Evolutionary conservation across 1,140 invertebrate species (phyloP), one percentile per base, ranked within the genome.

Genomic region (Zaprionus kolodkinae): DNA sequence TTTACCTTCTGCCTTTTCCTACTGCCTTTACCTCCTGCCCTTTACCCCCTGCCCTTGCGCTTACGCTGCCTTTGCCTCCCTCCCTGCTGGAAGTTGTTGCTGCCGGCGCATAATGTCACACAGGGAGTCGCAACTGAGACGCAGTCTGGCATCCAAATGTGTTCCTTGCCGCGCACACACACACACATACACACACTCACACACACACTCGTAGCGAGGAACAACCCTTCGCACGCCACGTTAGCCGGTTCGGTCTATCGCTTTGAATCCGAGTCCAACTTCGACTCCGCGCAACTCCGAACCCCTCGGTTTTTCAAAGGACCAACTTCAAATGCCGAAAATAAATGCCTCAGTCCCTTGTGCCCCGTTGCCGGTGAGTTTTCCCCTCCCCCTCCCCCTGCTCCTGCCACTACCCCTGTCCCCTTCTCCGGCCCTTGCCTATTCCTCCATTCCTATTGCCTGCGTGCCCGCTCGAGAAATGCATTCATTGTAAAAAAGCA

Each of bases 281-380:
- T 30, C 27, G 27, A 30, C 27, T 88, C 13, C 40, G 40, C n/a
- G 40, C 21, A 21, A 21, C 40, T 45, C 13, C 81, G 81, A 88
- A 88, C 85, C 85, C 85, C 85, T 75, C n/a, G n/a, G 84, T 89
- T 89, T 84, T 84, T 77, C 76, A 88, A 88, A 88, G 85, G 85
- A 88, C 85, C 78, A 88, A 88, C 85, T 88, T 88, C 85, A 88
- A 88, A 88, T 88, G 86, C 85, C 85, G 85, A 88, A 88, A 89
- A 88, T 88, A 88, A 88, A 87, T 88, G 84, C 84, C 83, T 64
- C 72, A 55, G 70, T 55, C 72, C 67, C 72, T 57, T 52, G 54
- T 56, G 55, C 48, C 55, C 59, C 33, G 52, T 62, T 33, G 27
- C 27, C 27, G 33, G 60, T 62, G 43, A 45, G 40, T 62, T 11